Base-by-base conservation (phyloP, 1,140 invertebrate species). In the Ceratosolen solmsi region DNA sequence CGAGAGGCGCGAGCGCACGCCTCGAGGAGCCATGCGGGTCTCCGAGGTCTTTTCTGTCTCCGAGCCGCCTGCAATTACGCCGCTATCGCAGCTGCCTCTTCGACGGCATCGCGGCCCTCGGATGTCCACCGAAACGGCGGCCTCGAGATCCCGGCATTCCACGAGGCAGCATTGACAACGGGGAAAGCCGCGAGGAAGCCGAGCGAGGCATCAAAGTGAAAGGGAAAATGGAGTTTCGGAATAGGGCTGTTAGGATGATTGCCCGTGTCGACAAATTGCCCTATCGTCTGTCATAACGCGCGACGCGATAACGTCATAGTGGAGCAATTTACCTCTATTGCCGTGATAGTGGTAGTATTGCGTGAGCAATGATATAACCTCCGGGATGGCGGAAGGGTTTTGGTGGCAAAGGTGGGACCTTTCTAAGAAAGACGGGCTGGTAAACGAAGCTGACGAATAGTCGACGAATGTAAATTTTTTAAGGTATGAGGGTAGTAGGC, bases 1-100 rank as follows among this genome's bases (percentile, higher is more conserved):
- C 71, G 71, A 33, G 33, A 73, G 58, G 58, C 58, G 58, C 58
- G 58, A 60, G 56, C 15, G 5, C 41, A 46, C 5, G 41, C 41
- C 5, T 46, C 54, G n/a, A 5, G 2, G 22, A 56, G n/a, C 22
- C 33, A 68, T 68, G 63, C 63, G 63, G 63, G 63, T 13, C 33
- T 68, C 63, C 63, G 63, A 68, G 63, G 63, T 68, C 36, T 63
- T n/a, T 38, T 38, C 33, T 38, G 63, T 68, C 63, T 68, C 63
- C 3, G 33, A 68, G 36, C 33, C 63, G 63, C 33, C 33, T 68
- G 63, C 36, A 68, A 68, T 68, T 68, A 68, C 33, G 63, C 20
- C 20, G 63, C 20, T 38, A 68, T 38, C 63, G 63, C 63, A 68
- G 63, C 63, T 68, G 63, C 63, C 22, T 68, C 27, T 38, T 13